Evolutionary conservation across 2,113 vertebrate genomes (phyloP).

Genomic region (Hepsetus odoe): DNA sequence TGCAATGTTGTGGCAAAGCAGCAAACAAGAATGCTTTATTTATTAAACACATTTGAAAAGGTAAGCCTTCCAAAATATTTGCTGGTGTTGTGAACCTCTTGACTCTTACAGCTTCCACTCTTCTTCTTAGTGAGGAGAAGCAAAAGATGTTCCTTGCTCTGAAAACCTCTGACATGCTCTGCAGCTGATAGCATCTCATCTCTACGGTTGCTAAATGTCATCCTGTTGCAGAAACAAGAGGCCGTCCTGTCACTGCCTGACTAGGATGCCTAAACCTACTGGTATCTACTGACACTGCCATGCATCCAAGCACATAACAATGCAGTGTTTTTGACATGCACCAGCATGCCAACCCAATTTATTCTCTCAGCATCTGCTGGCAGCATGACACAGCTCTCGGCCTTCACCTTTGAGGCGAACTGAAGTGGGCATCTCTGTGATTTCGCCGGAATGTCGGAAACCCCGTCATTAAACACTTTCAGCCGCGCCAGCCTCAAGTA

Average conservation of each 20-base stretch:
- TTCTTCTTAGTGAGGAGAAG: not conserved
- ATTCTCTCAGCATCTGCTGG: constrained; percentile 12
- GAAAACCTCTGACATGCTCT: constrained; percentile 2
- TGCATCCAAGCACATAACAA: constrained; percentile 31
- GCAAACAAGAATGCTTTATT: not conserved
- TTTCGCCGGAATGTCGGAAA: not conserved
- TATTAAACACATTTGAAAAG: not conserved
- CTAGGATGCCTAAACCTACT: constrained; percentile 18
- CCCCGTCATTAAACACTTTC: constrained; percentile 5
- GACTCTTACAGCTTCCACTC: not conserved
- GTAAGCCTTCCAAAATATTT: not conserved
- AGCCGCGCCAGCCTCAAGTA: not conserved
- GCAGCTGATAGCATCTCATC: constrained; percentile 29
- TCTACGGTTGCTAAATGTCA: constrained; percentile 43
- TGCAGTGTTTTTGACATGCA: constrained; percentile 18
- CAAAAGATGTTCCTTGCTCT: not conserved
- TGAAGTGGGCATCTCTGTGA: not conserved
- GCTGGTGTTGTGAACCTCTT: not conserved
- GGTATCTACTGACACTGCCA: constrained; percentile 13
- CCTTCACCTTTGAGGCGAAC: constrained; percentile 11
- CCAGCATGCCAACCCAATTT: constrained; percentile 28
- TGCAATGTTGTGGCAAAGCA: too few species aligned
- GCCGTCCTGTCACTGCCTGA: constrained; percentile 19
- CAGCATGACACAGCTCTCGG: not conserved
- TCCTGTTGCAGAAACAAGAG: constrained; percentile 24